Percentiles rank a stretch among this genome's conserved stretches.
These are phyloP conservation scores for Eleutherodactylus coqui DNA, from an alignment of 2,797 vertebrate genomes.

Conservation along the genomic window DNA sequence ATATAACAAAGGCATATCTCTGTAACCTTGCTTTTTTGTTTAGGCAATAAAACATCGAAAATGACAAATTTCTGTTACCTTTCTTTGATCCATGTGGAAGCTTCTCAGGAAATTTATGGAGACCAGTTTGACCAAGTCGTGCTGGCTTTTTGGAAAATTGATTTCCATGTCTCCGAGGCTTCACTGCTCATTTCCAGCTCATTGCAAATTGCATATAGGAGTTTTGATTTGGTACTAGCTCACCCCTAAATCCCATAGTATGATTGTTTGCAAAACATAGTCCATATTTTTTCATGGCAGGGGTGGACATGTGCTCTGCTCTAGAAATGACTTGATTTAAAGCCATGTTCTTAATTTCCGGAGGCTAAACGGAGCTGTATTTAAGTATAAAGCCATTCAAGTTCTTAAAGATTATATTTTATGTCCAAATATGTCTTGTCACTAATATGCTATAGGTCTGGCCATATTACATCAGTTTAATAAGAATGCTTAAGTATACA, in stretches of 20 bases:
- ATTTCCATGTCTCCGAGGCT: constrained; percentile 50
- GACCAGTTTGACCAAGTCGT: constrained; percentile 42
- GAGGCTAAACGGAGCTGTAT: background rate
- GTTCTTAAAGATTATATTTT: background rate
- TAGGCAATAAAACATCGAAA: constrained; percentile 55
- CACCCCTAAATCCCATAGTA: constrained; percentile 27
- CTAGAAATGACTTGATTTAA: constrained; percentile 17
- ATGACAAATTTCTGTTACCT: constrained; percentile 55
- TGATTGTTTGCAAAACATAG: constrained; percentile 22
- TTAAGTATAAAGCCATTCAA: constrained; percentile 1
- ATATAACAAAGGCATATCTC: constrained; percentile 54
- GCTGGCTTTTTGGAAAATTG: constrained; percentile 56
- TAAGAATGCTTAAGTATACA: background rate
- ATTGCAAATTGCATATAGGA: constrained; percentile 23
- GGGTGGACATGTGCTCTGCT: background rate
- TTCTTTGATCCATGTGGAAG: constrained; percentile 45
- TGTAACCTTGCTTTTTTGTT: constrained; percentile 58
- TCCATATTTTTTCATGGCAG: background rate
- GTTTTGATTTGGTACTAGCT: constrained; percentile 25
- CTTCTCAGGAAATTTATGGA: constrained; percentile 49
- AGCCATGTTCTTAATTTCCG: background rate
- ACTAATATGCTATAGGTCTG: background rate
- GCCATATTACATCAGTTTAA: background rate
- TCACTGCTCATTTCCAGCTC: constrained; percentile 36
- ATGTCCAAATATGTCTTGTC: background rate